Conservation (phyloP, 2,888 invertebrate species). For the Melitaea athalia region DNA sequence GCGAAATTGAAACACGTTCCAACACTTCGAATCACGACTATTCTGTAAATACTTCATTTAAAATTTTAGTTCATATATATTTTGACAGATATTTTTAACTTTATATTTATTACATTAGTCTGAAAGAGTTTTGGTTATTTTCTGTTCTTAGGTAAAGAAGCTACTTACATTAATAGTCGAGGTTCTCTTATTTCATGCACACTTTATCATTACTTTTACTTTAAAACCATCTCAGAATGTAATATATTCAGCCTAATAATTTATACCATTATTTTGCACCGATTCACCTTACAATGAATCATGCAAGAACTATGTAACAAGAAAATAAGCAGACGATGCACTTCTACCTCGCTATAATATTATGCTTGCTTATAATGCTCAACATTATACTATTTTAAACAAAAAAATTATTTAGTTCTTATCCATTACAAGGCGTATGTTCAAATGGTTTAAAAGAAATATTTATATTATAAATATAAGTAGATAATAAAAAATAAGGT, state of each 20-base stretch:
- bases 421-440: too few relatives aligned
- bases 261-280: slow-evolving; percentile 21
- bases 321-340: slow-evolving; percentile 20
- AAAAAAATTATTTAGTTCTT: not conserved
- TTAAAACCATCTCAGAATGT: not conserved
- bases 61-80: not conserved
- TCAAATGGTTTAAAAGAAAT: not conserved
- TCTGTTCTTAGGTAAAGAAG: too few relatives aligned
- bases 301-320: slow-evolving; percentile 27
- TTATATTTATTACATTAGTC: not conserved
- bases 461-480: too few relatives aligned
- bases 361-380: not conserved
- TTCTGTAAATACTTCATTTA: slow-evolving; percentile 13
- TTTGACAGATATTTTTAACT: not conserved
- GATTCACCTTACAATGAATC: slow-evolving; percentile 24
- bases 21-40: slow-evolving; percentile 20
- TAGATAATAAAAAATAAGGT: too few relatives aligned
- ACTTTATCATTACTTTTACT: not conserved
- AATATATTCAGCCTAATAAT: slow-evolving; percentile 9
- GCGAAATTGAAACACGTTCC: slow-evolving; percentile 21
- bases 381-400: not conserved
- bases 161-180: too few relatives aligned
- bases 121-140: not conserved
- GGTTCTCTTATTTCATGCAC: not conserved
- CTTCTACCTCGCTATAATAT: slow-evolving; percentile 7